Conservation (phyloP, 1,140 invertebrate species). For the Helicoverpa armigera region DNA sequence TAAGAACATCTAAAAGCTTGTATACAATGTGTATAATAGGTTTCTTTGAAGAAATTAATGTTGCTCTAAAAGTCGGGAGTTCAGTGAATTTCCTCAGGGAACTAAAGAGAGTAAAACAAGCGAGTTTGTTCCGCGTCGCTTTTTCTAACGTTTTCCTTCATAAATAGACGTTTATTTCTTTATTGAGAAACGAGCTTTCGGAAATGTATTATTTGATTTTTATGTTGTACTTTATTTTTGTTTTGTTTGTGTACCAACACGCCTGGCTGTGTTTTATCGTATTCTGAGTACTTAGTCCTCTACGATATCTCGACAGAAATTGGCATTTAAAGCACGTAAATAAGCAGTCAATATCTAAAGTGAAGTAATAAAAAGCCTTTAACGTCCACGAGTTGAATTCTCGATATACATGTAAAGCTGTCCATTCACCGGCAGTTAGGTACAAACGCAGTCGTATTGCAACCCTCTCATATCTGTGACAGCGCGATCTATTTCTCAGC, state of each 20-base stretch:
- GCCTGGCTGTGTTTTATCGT: no score
- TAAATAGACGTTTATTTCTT: no score
- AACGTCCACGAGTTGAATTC: not conserved
- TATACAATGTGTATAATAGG: not conserved
- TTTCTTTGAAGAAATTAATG: constrained; percentile 20
- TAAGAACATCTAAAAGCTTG: not conserved
- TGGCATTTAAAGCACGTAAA: no score
- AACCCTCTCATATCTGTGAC: not conserved
- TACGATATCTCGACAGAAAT: no score
- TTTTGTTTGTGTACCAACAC: no score
- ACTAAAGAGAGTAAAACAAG: constrained; percentile 10
- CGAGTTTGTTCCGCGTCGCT: constrained; percentile 3
- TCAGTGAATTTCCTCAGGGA: constrained; percentile 22
- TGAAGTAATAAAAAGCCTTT: no score
- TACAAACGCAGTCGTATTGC: not conserved
- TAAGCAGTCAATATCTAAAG: no score
- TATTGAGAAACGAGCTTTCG: no score
- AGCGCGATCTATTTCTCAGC: constrained; percentile 8
- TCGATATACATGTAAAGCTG: not conserved
- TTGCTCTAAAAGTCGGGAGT: not conserved
- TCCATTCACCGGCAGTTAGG: not conserved
- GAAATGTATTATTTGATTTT: no score
- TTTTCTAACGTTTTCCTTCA: not conserved
- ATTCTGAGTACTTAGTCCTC: no score
- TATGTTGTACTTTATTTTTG: no score